phyloP scores from a whole-genome alignment of 2,888 invertebrate genomes.

The Epirrita christyi region DNA sequence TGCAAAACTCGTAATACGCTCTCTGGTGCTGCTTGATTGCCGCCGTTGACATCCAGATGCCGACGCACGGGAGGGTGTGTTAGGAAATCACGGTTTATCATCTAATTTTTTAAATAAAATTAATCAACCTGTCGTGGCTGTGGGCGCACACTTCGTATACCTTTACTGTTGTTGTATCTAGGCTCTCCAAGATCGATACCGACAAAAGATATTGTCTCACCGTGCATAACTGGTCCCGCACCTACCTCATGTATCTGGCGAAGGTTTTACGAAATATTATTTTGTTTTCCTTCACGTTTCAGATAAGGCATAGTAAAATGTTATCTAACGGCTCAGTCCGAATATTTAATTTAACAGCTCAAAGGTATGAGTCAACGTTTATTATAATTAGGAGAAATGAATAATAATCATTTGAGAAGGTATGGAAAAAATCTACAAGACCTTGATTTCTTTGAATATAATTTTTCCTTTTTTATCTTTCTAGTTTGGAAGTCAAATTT shows the following conservation, averaged over 20 bases:
- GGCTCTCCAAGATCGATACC: no score
- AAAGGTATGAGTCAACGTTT: slow-evolving; percentile 13
- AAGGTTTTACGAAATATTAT: slow-evolving; percentile 16
- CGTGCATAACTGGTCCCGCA: no score
- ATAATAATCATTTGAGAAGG: slow-evolving; percentile 2
- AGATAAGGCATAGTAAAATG: slow-evolving; percentile 28
- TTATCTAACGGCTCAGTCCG: slow-evolving; percentile 23
- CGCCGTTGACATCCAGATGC: no score
- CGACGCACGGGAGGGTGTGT: no score
- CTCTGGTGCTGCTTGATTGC: no score
- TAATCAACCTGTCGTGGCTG: no score
- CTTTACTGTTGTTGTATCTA: no score
- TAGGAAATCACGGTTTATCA: no score
- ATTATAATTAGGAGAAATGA: slow-evolving; percentile 17
- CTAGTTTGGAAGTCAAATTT: background rate
- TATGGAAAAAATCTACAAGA: background rate
- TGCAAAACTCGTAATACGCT: no score
- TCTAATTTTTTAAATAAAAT: no score
- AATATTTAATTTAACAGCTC: slow-evolving; percentile 29
- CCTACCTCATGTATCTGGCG: background rate
- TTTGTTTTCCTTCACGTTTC: slow-evolving; percentile 22
- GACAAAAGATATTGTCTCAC: no score
- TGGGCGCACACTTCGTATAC: no score
- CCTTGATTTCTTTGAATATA: background rate
- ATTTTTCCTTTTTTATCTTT: background rate